phyloP scores from a whole-genome alignment of 1,140 invertebrate species.

The Ceratoteleas bidentatus region DNA sequence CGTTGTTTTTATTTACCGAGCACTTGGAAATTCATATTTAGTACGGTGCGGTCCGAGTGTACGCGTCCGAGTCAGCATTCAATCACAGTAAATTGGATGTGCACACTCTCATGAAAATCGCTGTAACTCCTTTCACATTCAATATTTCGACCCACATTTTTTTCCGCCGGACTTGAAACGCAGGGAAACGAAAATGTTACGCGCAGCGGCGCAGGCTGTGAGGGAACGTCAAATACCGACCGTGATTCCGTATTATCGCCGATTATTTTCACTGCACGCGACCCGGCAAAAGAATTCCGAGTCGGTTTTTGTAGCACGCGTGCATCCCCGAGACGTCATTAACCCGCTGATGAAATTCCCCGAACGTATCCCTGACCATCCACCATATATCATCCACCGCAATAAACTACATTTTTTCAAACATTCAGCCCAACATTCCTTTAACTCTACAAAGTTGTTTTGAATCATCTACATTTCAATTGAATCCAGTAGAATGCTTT shows the following conservation, averaged over 20 bases:
- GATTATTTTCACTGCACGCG: too few relatives aligned
- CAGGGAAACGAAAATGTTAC: conserved; percentile 52
- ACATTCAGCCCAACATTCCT: too few relatives aligned
- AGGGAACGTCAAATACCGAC: conserved; percentile 43
- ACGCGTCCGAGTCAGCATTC: conserved; percentile 59
- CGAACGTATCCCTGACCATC: too few relatives aligned
- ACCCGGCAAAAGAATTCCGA: too few relatives aligned
- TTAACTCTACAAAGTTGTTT: too few relatives aligned
- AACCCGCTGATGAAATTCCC: too few relatives aligned
- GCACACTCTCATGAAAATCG: conserved; percentile 57
- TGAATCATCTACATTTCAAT: too few relatives aligned
- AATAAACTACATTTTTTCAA: too few relatives aligned
- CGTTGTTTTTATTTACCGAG: conserved; percentile 65
- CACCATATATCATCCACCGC: too few relatives aligned
- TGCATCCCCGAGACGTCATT: too few relatives aligned
- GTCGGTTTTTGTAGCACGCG: too few relatives aligned
- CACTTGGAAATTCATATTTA: conserved; percentile 66
- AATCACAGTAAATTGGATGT: conserved; percentile 65
- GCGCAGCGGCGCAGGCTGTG: conserved; percentile 24
- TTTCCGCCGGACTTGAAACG: conserved; percentile 44
- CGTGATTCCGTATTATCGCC: conserved; percentile 38
- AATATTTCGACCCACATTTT: conserved; percentile 50
- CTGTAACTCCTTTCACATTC: conserved; percentile 44
- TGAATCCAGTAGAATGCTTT: too few relatives aligned
- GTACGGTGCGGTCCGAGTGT: conserved; percentile 51